Percentiles rank a stretch among this genome's conserved stretches.
phyloP scores from a whole-genome alignment of 2,888 invertebrate species.

The Epirrita christyi region DNA sequence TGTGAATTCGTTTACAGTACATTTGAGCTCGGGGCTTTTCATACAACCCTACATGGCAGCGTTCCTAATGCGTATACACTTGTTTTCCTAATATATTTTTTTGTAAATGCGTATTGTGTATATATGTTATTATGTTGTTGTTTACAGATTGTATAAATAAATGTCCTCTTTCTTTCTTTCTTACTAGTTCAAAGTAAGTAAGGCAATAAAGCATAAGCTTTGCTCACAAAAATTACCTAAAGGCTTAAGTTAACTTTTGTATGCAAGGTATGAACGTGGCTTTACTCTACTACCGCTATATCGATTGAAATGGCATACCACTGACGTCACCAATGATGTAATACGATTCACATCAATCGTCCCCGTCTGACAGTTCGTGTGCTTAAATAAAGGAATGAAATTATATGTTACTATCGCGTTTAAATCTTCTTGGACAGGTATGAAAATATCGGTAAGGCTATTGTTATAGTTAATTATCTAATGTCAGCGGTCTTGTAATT shows the following conservation, averaged over 20 bases:
- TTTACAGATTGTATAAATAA: too few species aligned
- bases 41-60: too few species aligned
- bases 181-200: too few species aligned
- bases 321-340: constrained; percentile 78
- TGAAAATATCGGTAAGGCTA: constrained; percentile 5
- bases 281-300: constrained; percentile 51
- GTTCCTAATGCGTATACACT: too few species aligned
- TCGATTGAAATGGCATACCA: constrained; percentile 58
- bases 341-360: constrained; percentile 55
- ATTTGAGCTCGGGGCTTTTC: too few species aligned
- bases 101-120: too few species aligned
- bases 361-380: constrained; percentile 35
- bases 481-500: constrained; percentile 23
- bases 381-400: constrained; percentile 36
- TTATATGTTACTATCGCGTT: constrained; percentile 34
- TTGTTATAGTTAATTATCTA: constrained; percentile 20
- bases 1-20: too few species aligned
- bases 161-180: too few species aligned
- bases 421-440: constrained; percentile 30
- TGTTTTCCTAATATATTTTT: too few species aligned
- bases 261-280: constrained; percentile 32
- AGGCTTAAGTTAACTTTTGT: constrained; percentile 5
- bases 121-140: too few species aligned
- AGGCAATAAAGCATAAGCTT: too few species aligned
- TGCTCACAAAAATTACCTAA: too few species aligned